Evolutionary conservation across 1,140 invertebrate species (phyloP).

Genomic region (Chrysoperla carnea): DNA sequence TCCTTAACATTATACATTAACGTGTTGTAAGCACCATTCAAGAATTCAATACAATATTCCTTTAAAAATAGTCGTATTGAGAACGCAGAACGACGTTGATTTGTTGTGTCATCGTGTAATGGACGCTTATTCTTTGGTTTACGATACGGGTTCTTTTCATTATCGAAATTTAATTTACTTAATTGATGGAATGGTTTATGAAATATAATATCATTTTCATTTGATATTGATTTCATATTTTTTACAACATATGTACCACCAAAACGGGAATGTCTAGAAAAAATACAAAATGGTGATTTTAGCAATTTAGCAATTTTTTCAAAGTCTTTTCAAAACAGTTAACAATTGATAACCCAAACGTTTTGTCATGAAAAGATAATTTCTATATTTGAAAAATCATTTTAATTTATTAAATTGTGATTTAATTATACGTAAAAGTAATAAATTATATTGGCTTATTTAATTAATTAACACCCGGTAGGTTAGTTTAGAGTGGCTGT

Average conservation of each 20-base stretch:
- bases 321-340: no score
- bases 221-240: constrained; percentile 87
- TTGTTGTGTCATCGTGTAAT: constrained; percentile 26
- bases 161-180: constrained; percentile 57
- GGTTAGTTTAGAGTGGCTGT: no score
- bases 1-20: constrained; percentile 68
- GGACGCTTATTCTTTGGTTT: constrained; percentile 47
- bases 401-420: no score
- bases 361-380: no score
- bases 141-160: constrained; percentile 47
- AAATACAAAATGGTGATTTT: no score
- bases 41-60: constrained; percentile 86
- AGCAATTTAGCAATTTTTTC: no score
- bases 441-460: no score
- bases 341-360: no score
- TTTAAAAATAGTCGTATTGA: constrained; percentile 73
- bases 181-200: constrained; percentile 67
- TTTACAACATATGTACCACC: constrained; percentile 82
- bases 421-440: no score
- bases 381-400: no score
- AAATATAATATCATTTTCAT: constrained; percentile 68
- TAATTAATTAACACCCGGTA: no score
- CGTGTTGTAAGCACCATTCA: constrained; percentile 83
- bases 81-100: constrained; percentile 54
- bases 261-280: constrained; percentile 83